A percentile compares a stretch with the other conserved stretches of the same genome.
phyloP scores from a whole-genome alignment of 1,140 invertebrate species.

The Elysia chlorotica region DNA sequence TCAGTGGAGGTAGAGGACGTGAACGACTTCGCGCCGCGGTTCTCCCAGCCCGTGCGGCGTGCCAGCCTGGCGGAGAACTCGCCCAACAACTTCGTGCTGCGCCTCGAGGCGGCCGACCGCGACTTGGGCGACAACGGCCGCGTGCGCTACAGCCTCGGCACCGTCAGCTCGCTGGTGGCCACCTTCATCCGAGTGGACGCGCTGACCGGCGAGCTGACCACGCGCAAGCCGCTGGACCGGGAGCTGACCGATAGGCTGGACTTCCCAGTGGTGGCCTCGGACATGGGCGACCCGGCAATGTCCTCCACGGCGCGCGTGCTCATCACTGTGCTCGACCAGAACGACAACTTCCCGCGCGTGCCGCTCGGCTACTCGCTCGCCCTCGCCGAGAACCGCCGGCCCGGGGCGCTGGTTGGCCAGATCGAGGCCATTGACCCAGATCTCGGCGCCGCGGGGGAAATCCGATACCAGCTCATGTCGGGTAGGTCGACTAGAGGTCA shows the following conservation, averaged over 20 bases:
- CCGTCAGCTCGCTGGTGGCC: slow-evolving; percentile 8
- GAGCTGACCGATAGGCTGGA: slow-evolving; percentile 22
- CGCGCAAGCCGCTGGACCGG: slow-evolving; percentile 15
- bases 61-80: slow-evolving; percentile 68
- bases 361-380: slow-evolving; percentile 7
- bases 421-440: slow-evolving; percentile 27
- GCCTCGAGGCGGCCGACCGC: slow-evolving; percentile 77
- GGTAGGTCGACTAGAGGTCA: no score
- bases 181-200: slow-evolving; percentile 17
- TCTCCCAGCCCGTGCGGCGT: slow-evolving; percentile 77
- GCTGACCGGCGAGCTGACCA: slow-evolving; percentile 11
- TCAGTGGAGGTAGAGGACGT: no score
- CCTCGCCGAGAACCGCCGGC: slow-evolving; percentile 20
- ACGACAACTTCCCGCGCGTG: slow-evolving; percentile 24
- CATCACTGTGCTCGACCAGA: slow-evolving; percentile 22
- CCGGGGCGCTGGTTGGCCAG: slow-evolving; percentile 16
- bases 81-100: slow-evolving; percentile 60
- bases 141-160: slow-evolving; percentile 18
- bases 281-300: slow-evolving; percentile 7
- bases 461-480: slow-evolving; percentile 20
- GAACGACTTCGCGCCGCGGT: slow-evolving; percentile 89
- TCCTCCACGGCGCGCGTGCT: slow-evolving; percentile 16
- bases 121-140: slow-evolving; percentile 90
- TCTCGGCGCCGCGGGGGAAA: slow-evolving; percentile 15
- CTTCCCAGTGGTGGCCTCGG: slow-evolving; percentile 22